phyloP scores from a whole-genome alignment of 2,797 vertebrate genomes.

The Gallinago stenura region DNA sequence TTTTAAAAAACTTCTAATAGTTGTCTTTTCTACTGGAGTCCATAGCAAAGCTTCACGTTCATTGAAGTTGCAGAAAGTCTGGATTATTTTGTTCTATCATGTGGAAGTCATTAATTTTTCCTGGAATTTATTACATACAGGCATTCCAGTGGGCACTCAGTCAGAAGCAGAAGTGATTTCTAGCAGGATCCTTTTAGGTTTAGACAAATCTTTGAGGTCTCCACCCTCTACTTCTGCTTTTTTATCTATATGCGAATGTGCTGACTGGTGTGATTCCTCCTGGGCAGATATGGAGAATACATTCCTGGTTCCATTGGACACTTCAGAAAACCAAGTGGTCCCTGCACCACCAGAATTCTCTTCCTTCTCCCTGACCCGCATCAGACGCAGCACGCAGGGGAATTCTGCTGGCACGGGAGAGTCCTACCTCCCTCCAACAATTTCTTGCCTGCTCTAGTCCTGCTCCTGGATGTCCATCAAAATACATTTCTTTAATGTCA shows the following conservation, averaged over 20 bases:
- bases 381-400: background rate
- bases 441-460: background rate
- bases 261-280: background rate
- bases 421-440: background rate
- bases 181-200: background rate
- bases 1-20: background rate
- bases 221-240: background rate
- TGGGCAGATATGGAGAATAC: background rate
- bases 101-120: background rate
- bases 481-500: background rate
- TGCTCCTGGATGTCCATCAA: background rate
- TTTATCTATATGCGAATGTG: background rate
- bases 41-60: background rate
- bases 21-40: background rate
- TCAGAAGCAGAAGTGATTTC: background rate
- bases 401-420: background rate
- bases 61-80: background rate
- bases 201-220: background rate
- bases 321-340: background rate
- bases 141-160: background rate
- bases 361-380: background rate
- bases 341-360: background rate
- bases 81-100: background rate
- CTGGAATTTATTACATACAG: background rate
- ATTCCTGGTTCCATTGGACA: background rate